Conservation (phyloP, 2,113 vertebrate species). For the Camelus dromedarius region DNA sequence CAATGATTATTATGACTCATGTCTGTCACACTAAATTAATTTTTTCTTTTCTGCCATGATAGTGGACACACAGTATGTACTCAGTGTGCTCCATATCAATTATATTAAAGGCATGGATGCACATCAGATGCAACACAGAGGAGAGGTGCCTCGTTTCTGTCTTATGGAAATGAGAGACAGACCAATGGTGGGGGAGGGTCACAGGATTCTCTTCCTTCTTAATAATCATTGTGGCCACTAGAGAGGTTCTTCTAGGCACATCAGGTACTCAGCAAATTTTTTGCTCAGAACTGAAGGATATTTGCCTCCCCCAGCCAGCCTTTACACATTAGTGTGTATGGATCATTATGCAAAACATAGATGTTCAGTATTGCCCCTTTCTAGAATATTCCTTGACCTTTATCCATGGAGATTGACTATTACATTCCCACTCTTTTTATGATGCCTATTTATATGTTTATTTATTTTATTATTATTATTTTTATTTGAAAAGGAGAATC, state of each 20-base stretch:
- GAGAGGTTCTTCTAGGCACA: neutral
- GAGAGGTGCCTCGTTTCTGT: neutral
- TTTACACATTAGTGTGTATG: neutral
- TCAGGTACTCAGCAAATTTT: neutral
- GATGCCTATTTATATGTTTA: neutral
- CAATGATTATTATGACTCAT: neutral
- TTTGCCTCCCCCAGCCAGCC: neutral
- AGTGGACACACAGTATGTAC: neutral
- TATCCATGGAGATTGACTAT: neutral
- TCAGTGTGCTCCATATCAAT: neutral
- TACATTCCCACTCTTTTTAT: conserved; percentile 33
- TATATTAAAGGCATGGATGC: neutral
- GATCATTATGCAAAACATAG: neutral
- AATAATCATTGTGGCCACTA: neutral
- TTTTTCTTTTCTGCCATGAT: neutral
- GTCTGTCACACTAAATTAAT: neutral
- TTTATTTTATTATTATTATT: conserved; percentile 16
- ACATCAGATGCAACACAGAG: neutral
- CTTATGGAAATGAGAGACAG: neutral
- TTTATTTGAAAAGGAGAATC: neutral
- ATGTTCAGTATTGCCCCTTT: neutral
- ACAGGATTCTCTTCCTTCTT: neutral
- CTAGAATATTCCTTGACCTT: neutral
- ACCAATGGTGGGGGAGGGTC: too few relatives aligned
- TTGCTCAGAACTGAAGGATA: neutral